phyloP scores from a whole-genome alignment of 2,888 invertebrate species.

The Philereme transversata region DNA sequence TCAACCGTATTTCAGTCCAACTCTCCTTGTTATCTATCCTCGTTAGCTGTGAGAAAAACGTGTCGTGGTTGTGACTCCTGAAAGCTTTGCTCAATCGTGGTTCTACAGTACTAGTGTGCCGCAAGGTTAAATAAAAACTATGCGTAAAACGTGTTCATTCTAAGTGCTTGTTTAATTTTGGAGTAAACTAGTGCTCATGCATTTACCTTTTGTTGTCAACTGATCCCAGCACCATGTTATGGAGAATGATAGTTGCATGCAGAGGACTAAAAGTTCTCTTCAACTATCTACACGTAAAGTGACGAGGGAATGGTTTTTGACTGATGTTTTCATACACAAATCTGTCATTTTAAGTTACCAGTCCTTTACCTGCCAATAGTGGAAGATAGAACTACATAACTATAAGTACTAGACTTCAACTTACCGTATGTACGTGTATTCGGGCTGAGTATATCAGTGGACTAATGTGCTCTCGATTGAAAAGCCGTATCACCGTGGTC shows the following conservation, averaged over 20 bases:
- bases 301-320: neutral
- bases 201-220: constrained; percentile 65
- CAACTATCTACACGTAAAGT: neutral
- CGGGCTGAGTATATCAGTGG: constrained; percentile 50
- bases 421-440: constrained; percentile 62
- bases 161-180: constrained; percentile 76
- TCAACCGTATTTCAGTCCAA: constrained; percentile 57
- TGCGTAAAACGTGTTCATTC: constrained; percentile 35
- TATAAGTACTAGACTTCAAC: constrained; percentile 47
- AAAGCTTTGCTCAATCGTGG: constrained; percentile 64
- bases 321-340: neutral
- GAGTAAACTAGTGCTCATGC: constrained; percentile 72
- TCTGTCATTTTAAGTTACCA: neutral
- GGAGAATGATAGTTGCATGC: constrained; percentile 58
- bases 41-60: constrained; percentile 72
- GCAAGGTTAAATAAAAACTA: constrained; percentile 39
- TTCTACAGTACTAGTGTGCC: constrained; percentile 61
- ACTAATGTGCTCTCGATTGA: constrained; percentile 65
- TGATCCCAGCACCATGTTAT: constrained; percentile 73
- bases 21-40: constrained; percentile 43
- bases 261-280: constrained; percentile 16
- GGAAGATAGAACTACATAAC: neutral
- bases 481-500: constrained; percentile 52
- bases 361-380: constrained; percentile 18
- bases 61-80: constrained; percentile 63